These are phyloP conservation scores for Odontomachus brunneus DNA, from an alignment of 1,140 invertebrate species.

Conservation along the genomic window DNA sequence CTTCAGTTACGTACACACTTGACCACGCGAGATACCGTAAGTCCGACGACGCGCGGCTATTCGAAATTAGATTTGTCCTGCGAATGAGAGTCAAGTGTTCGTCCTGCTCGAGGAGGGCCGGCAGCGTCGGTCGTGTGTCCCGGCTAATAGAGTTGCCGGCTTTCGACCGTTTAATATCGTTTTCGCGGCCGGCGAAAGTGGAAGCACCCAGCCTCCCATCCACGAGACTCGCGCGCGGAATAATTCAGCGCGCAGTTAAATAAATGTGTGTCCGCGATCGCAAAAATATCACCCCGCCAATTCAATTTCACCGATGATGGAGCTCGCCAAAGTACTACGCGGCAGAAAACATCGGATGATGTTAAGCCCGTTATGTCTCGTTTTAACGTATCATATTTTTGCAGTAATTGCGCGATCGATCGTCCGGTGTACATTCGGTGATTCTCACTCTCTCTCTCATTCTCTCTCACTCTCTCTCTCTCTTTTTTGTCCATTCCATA, in stretches of 20 bases:
- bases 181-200: neutral
- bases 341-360: too few species aligned
- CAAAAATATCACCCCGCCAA: neutral
- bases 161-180: slow-evolving; percentile 29
- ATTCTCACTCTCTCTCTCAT: too few species aligned
- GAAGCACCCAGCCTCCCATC: neutral
- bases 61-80: slow-evolving; percentile 43
- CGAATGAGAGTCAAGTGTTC: slow-evolving; percentile 22
- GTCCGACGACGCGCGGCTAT: neutral
- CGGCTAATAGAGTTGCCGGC: slow-evolving; percentile 8
- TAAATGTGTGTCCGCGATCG: slow-evolving; percentile 1
- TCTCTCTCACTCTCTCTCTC: too few species aligned
- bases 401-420: too few species aligned
- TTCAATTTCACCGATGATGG: too few species aligned
- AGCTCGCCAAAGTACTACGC: too few species aligned
- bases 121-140: slow-evolving; percentile 2
- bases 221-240: neutral
- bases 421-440: too few species aligned
- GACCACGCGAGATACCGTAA: neutral
- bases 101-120: neutral
- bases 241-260: neutral
- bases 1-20: slow-evolving; percentile 68
- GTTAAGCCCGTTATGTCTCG: too few species aligned
- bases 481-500: too few species aligned
- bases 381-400: too few species aligned